Conservation (phyloP, 2,797 vertebrate species). For the Glossophaga mutica region DNA sequence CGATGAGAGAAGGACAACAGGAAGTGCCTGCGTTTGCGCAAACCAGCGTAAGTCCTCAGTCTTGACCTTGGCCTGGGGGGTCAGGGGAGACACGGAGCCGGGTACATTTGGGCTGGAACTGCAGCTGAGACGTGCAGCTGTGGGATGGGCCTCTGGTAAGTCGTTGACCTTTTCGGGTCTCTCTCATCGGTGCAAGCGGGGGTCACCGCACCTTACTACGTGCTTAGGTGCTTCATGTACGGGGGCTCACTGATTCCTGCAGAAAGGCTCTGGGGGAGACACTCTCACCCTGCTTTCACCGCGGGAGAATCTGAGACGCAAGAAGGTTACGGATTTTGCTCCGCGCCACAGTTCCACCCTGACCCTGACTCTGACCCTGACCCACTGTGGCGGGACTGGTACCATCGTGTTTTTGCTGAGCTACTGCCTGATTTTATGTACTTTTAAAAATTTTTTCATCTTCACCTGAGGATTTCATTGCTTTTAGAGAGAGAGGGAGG, state of each 20-base stretch:
- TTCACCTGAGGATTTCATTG: too few relatives aligned
- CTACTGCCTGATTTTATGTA: not conserved
- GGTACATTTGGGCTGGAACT: not conserved
- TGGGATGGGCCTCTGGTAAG: not conserved
- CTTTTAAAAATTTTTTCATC: too few relatives aligned
- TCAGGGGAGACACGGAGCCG: not conserved
- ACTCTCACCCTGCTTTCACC: not conserved
- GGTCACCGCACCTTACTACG: not conserved
- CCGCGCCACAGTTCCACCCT: too few relatives aligned
- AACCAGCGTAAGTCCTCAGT: not conserved
- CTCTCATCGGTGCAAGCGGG: not conserved
- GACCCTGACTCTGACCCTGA: too few relatives aligned
- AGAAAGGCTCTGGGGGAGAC: not conserved
- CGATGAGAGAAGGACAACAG: not conserved
- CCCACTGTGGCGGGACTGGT: not conserved
- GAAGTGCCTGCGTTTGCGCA: not conserved
- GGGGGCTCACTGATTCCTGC: not conserved
- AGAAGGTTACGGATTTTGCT: not conserved
- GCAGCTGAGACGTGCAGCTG: not conserved
- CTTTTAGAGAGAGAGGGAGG: too few relatives aligned
- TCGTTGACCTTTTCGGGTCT: not conserved
- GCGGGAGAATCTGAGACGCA: not conserved
- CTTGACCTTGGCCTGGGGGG: not conserved
- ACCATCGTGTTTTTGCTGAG: not conserved
- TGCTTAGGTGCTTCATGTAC: not conserved